Base-by-base conservation (phyloP, 2,113 vertebrate genomes). In the Macquaria ambigua region DNA sequence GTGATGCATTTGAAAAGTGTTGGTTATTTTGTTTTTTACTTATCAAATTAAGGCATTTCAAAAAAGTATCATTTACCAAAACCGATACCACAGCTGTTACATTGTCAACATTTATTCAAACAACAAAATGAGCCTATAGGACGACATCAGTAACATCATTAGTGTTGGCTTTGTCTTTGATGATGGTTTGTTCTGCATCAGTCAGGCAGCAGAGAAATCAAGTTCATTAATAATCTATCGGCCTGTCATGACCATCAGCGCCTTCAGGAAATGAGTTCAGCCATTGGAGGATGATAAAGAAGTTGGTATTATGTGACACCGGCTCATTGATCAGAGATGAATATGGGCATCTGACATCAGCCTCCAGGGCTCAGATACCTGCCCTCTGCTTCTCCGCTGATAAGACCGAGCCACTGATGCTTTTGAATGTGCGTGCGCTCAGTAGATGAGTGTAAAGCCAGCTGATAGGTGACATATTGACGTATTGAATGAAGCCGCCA, bases 351-450 rank as follows among this genome's bases (percentile, higher is more conserved):
- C 61, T 90, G 84, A 87, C 91, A 86, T 80, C 62, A 77, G 79
- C 31, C 71, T 67, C 83, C 68, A 75, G 73, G 82, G 64, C 82
- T 81, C 74, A 71, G 86, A 87, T 66, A 64, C 77, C 81, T 78
- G 82, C 53, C 83, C 87, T 83, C 86, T 93, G 93, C 89, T 84
- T 39, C 80, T 77, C 25, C 43, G 28, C 91, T 92, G 92, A 95
- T 94, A 94, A 93, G 81, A 74, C 58, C 1, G 4, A 74, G 64
- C 23, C 76, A 31, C 63, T 39, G 67, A 41, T 63, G 52, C 50
- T 14, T 56, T 23, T 79, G 70, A 67, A 16, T 56, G 66, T 77
- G 71, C 64, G 79, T n/a, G 43, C 14, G 3, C 34, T 25, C 59
- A 55, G 67, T 20, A 66, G 81, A 82, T 66, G 74, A 61, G 39